Evolutionary conservation across 2,113 vertebrate genomes (phyloP).

Genomic region (Leucopternis melanops): DNA sequence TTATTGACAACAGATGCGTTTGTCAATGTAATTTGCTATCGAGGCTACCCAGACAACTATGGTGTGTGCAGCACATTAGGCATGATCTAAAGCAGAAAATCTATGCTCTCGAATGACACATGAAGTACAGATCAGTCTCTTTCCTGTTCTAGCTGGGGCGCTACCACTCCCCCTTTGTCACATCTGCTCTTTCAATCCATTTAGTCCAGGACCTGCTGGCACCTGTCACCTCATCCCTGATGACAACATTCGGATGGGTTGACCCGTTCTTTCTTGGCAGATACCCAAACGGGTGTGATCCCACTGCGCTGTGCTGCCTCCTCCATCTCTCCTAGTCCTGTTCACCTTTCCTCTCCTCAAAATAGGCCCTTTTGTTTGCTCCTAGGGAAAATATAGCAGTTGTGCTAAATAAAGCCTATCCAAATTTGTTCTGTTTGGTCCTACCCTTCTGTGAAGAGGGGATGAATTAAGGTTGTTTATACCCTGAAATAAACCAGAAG

Average conservation of each 20-base stretch:
- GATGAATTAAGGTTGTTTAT: conserved; percentile 24
- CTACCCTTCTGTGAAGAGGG: neutral
- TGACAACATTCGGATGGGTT: neutral
- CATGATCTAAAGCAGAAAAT: neutral
- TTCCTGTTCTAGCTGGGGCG: neutral
- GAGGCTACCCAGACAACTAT: neutral
- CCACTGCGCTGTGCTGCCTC: neutral
- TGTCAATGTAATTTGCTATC: neutral
- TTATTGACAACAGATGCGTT: neutral
- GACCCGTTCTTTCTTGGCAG: neutral
- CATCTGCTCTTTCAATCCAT: neutral
- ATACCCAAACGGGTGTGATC: neutral
- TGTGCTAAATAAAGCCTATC: conserved; percentile 13
- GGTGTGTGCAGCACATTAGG: neutral
- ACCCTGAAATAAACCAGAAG: conserved; percentile 22
- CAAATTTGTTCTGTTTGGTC: conserved; percentile 10
- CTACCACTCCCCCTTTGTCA: neutral
- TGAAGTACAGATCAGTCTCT: neutral
- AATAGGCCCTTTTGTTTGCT: neutral
- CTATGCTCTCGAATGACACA: neutral
- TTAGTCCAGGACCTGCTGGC: neutral
- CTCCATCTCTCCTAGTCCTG: neutral
- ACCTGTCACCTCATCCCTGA: neutral
- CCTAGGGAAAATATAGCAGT: neutral
- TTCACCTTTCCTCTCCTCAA: neutral